These are phyloP conservation scores for Pachycephala philippinensis DNA, from an alignment of 2,113 vertebrate species.

Conservation along the genomic window DNA sequence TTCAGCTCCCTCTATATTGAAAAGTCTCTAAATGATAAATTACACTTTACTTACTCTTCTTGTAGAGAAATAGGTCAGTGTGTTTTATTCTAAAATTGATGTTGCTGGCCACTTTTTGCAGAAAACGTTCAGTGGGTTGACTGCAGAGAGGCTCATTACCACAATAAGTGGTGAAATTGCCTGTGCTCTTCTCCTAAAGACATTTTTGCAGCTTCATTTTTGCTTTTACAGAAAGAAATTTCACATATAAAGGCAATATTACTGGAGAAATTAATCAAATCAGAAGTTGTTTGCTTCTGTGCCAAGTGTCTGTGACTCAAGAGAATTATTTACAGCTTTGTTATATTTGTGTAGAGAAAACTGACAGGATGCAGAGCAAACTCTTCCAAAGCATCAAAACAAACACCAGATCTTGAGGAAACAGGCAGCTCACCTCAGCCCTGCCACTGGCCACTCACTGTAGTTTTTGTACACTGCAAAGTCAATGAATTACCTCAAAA, in stretches of 20 bases:
- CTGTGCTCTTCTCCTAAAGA: background rate
- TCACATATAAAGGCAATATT: background rate
- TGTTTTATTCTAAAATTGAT: background rate
- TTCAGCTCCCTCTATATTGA: background rate
- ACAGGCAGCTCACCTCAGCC: background rate
- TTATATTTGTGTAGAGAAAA: background rate
- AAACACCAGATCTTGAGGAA: background rate
- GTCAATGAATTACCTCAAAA: background rate
- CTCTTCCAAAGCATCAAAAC: background rate
- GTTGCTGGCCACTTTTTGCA: background rate
- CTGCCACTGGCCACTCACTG: background rate
- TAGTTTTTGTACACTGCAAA: background rate
- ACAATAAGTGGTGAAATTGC: background rate
- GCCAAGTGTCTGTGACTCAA: background rate
- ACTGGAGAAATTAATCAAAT: background rate
- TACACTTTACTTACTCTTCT: background rate
- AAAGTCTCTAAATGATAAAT: background rate
- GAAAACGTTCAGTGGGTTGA: background rate
- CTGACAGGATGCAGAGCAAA: background rate
- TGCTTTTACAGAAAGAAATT: background rate
- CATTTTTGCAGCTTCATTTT: background rate
- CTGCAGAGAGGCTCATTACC: background rate
- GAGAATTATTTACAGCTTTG: background rate
- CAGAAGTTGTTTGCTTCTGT: background rate
- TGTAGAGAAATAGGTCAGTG: background rate